A percentile compares a stretch with the other conserved stretches of the same genome.
These are phyloP conservation scores for Decapterus maruadsi DNA, from an alignment of 2,797 vertebrate genomes.

Conservation along the genomic window DNA sequence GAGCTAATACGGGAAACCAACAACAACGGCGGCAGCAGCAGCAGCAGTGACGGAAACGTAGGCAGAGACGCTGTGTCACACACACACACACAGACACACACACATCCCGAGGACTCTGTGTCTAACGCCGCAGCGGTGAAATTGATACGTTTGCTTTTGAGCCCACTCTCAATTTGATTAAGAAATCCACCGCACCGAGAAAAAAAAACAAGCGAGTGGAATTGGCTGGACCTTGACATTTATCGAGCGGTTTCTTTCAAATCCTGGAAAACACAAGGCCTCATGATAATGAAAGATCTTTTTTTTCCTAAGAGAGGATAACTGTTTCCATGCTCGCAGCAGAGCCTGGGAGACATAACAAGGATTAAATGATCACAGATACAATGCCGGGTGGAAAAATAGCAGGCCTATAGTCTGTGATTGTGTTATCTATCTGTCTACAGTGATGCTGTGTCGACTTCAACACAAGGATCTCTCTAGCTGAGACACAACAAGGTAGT, in stretches of 20 bases:
- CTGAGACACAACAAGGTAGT: constrained; percentile 7
- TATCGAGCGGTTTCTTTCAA: constrained; percentile 17
- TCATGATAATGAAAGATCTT: background rate
- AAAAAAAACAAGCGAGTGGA: constrained; percentile 1
- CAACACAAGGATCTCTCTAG: background rate
- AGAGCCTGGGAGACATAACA: constrained; percentile 17
- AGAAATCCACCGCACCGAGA: background rate
- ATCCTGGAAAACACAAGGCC: background rate
- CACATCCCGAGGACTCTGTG: constrained; percentile 6
- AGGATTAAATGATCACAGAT: constrained; percentile 21
- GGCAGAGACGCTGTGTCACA: background rate
- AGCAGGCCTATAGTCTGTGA: background rate
- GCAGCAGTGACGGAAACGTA: constrained; percentile 20
- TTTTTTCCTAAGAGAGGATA: constrained; percentile 2
- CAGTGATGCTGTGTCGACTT: constrained; percentile 1
- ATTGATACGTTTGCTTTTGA: constrained; percentile 12
- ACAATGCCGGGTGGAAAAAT: constrained; percentile 4
- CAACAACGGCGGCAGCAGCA: constrained; percentile 36
- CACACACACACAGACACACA: background rate
- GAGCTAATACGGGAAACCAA: constrained; percentile 51
- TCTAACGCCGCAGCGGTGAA: background rate
- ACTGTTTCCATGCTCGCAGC: background rate
- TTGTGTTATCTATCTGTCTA: background rate
- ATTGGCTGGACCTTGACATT: background rate
- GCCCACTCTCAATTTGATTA: background rate